These are phyloP conservation scores for Aporrectodea caliginosa DNA, from an alignment of 1,140 invertebrate genomes.

Conservation along the genomic window DNA sequence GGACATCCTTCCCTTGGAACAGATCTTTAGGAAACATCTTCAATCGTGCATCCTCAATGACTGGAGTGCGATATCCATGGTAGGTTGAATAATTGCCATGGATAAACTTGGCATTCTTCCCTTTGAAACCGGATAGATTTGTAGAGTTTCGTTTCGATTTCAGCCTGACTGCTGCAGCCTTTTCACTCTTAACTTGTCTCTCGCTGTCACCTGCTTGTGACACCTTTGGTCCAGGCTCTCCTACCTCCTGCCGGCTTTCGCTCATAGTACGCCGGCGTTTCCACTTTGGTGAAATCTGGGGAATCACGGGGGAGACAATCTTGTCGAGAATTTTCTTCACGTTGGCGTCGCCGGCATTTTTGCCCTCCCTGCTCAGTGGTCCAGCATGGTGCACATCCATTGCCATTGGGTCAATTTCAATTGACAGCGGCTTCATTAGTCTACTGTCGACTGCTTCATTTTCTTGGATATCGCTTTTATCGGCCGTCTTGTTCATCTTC, in stretches of 20 bases:
- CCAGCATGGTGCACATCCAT: background rate
- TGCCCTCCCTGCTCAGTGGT: background rate
- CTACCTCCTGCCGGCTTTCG: slow-evolving; percentile 22
- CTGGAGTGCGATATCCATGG: slow-evolving; percentile 85
- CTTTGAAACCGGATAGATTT: background rate
- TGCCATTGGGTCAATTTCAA: background rate
- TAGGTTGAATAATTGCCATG: slow-evolving; percentile 96
- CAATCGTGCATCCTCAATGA: slow-evolving; percentile 76
- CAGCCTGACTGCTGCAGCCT: background rate
- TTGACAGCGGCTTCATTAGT: slow-evolving; percentile 26
- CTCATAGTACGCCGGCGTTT: slow-evolving; percentile 52
- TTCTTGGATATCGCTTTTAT: background rate
- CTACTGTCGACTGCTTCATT: slow-evolving; percentile 35
- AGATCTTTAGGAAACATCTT: slow-evolving; percentile 76
- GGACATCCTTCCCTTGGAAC: slow-evolving; percentile 82
- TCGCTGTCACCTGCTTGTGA: background rate
- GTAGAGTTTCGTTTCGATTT: slow-evolving; percentile 1
- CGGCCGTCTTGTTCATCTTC: slow-evolving; percentile 51
- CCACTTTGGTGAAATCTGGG: slow-evolving; percentile 71
- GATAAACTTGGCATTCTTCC: slow-evolving; percentile 63
- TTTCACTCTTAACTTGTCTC: background rate
- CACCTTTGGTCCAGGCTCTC: slow-evolving; percentile 1
- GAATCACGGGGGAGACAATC: slow-evolving; percentile 86
- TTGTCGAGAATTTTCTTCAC: slow-evolving; percentile 67
- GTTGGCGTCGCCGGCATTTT: background rate